These are phyloP conservation scores for Cebus imitator DNA, from an alignment of 2,113 vertebrate genomes.

Conservation along the genomic window DNA sequence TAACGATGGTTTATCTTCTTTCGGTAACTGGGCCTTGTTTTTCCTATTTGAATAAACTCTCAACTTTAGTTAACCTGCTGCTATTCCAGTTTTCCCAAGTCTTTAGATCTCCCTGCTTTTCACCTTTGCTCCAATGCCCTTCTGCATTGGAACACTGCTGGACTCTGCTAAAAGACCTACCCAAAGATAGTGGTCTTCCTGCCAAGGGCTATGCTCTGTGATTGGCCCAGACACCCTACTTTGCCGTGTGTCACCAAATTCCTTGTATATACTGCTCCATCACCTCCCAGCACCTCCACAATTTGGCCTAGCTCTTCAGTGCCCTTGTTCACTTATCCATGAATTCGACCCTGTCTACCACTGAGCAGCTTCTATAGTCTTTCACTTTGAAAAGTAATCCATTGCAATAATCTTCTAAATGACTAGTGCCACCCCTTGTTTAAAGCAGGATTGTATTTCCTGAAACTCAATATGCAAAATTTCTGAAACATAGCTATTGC, in stretches of 20 bases:
- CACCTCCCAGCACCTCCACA: neutral
- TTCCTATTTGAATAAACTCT: neutral
- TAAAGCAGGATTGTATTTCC: neutral
- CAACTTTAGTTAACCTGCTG: neutral
- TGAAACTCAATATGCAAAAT: neutral
- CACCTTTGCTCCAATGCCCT: neutral
- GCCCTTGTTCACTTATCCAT: neutral
- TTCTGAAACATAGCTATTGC: neutral
- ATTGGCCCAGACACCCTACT: neutral
- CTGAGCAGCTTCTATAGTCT: neutral
- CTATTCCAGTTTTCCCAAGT: neutral
- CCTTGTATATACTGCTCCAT: neutral
- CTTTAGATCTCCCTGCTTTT: neutral
- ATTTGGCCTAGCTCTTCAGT: neutral
- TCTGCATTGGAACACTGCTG: neutral
- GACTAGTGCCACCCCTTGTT: neutral
- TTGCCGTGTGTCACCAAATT: neutral
- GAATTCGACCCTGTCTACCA: neutral
- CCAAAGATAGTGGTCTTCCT: neutral
- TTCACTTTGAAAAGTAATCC: neutral
- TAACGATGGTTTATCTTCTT: neutral
- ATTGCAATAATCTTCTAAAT: neutral
- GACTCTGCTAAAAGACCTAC: neutral
- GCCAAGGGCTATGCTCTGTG: neutral
- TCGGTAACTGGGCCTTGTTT: neutral